Percentiles rank a stretch among this genome's conserved stretches.
These are phyloP conservation scores for Neostethus bicornis DNA, from an alignment of 2,797 vertebrate species.

Conservation along the genomic window DNA sequence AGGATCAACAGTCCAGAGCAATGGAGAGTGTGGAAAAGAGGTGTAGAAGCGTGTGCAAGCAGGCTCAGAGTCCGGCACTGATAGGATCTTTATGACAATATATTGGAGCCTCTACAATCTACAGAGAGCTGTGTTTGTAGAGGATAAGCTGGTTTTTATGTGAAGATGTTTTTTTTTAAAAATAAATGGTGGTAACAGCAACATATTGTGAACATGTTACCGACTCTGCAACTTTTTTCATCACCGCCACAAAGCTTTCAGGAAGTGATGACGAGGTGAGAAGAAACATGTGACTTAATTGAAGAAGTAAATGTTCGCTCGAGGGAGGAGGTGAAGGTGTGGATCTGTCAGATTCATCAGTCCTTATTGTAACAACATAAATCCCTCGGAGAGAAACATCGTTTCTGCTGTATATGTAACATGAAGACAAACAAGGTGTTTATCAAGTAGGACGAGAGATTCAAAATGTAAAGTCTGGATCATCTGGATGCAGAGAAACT, in stretches of 20 bases:
- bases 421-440: neutral
- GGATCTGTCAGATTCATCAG: neutral
- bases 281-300: neutral
- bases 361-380: neutral
- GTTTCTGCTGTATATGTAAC: neutral
- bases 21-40: no score
- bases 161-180: neutral
- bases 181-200: neutral
- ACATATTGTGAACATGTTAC: neutral
- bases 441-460: no score
- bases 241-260: neutral
- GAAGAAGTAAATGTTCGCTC: neutral
- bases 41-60: no score
- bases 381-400: neutral
- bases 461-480: no score
- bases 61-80: no score
- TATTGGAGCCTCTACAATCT: no score
- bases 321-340: no score
- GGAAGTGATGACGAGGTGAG: neutral
- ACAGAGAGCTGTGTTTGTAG: no score
- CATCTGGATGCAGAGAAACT: no score
- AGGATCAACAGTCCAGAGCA: no score
- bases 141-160: neutral
- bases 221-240: neutral
- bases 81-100: no score